Percentiles rank a stretch among this genome's conserved stretches.
Conservation (phyloP, 2,888 invertebrate species). For the Dynastes maya region DNA sequence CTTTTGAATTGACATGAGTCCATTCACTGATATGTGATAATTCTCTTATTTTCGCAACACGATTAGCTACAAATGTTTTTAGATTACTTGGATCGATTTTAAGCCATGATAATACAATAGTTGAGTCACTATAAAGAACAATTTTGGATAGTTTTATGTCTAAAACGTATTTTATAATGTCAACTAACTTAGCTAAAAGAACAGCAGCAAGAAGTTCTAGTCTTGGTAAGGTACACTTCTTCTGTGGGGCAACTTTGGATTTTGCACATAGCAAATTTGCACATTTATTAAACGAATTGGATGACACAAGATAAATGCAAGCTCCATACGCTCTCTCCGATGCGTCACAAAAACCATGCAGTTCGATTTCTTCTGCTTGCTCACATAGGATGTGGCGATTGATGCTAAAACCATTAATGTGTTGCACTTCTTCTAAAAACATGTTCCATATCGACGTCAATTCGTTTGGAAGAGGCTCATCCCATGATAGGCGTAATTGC, state of each 20-base stretch:
- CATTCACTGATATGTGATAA: slow-evolving; percentile 29
- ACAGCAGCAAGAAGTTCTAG: too few species aligned
- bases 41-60: too few species aligned
- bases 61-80: too few species aligned
- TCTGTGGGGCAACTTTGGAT: neutral
- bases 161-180: too few species aligned
- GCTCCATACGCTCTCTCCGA: slow-evolving; percentile 48
- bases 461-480: slow-evolving; percentile 41
- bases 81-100: too few species aligned
- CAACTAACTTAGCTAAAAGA: too few species aligned
- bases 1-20: slow-evolving; percentile 48
- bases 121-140: too few species aligned
- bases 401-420: neutral
- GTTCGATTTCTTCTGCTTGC: slow-evolving; percentile 27
- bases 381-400: neutral
- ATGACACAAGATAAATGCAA: slow-evolving; percentile 46
- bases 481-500: slow-evolving; percentile 49
- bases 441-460: neutral
- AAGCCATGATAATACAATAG: too few species aligned
- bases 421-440: neutral
- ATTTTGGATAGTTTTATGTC: too few species aligned
- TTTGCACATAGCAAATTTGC: neutral
- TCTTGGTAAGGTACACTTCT: neutral
- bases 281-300: neutral
- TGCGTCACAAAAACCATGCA: slow-evolving; percentile 48